These are phyloP conservation scores for Clarias pachynema DNA, from an alignment of 2,797 vertebrate species.

Conservation along the genomic window DNA sequence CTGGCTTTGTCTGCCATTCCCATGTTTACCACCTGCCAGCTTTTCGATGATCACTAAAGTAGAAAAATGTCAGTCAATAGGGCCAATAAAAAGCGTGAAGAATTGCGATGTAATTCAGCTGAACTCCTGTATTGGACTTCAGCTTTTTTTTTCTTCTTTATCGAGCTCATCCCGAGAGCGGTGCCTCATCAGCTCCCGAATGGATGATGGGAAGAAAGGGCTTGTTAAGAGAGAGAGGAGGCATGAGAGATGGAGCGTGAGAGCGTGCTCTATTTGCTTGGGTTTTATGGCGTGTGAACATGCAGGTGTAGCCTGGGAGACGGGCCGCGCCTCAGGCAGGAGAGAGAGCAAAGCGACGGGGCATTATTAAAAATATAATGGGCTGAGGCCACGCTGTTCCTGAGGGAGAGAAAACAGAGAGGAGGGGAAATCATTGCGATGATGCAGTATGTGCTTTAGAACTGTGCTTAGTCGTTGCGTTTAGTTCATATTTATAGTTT, in stretches of 20 bases:
- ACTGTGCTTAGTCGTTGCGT: neutral
- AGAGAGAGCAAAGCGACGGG: constrained; percentile 16
- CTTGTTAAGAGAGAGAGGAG: constrained; percentile 22
- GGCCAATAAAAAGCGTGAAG: constrained; percentile 48
- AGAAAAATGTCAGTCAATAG: constrained; percentile 51
- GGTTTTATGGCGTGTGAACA: constrained; percentile 41
- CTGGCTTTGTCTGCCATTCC: constrained; percentile 24
- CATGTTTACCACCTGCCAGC: constrained; percentile 47
- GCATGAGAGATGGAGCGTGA: constrained; percentile 22
- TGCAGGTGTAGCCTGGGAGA: constrained; percentile 44
- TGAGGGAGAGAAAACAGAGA: constrained; percentile 3
- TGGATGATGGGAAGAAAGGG: constrained; percentile 16
- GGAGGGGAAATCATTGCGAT: neutral
- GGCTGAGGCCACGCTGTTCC: constrained; percentile 22
- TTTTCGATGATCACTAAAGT: constrained; percentile 47
- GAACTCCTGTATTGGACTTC: constrained; percentile 33
- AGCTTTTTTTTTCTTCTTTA: constrained; percentile 48
- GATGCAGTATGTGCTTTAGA: neutral
- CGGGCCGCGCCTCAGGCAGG: constrained; percentile 22
- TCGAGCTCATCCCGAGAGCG: constrained; percentile 41
- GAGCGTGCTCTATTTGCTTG: constrained; percentile 33
- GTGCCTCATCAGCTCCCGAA: constrained; percentile 31
- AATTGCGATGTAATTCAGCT: constrained; percentile 53
- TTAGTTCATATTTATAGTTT: constrained; percentile 14
- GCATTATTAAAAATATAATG: constrained; percentile 55